Evolutionary conservation across 2,113 vertebrate species (phyloP), one percentile per base, ranked within the genome.

Genomic region (Heterotilapia buettikoferi): DNA sequence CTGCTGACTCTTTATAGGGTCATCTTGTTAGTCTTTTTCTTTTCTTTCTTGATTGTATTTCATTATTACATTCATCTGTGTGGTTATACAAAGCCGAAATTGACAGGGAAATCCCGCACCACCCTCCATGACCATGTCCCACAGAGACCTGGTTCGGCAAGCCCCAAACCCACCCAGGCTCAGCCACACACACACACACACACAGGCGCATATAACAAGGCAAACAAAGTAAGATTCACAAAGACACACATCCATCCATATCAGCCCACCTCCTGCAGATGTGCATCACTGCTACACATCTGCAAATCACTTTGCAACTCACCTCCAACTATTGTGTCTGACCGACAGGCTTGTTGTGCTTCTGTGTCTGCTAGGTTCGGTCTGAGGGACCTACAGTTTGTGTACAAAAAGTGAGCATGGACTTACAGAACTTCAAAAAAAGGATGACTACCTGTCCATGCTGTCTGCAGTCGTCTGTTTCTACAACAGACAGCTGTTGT

Each of bases 351-450:
- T 43, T 6, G 38, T 73, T 45, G 21, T 73, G 12, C 26, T 61
- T 31, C 26, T 29, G 13, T 1, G 10, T 71, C 66, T 45, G 38
- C 21, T 73, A 73, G 68, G 21, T 73, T 2, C 1, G 68, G 40
- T 71, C 38, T 1, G 38, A 4, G 36, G 38, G n/a, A 6, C n/a
- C 2, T 16, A 43, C 3, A 21, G 13, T 71, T 71, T 24, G n/a
- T 73, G 21, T 14, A 0, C 40, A 47, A 10, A 45, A 16, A 47
- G 21, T 73, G 21, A 47, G 14, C 14, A 26, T 9, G 38, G 21
- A 71, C 40, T 29, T 47, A 4, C 40, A 73, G 7, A 0, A 73
- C 68, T 0, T 73, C 21, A 26, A 18, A 0, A 63, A 14, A 6
- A 16, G 21, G 8, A 18, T 45, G 38, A 45, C 21, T 73, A 29